Conservation (phyloP, 2,797 vertebrate genomes). For the Girardinus metallicus region DNA sequence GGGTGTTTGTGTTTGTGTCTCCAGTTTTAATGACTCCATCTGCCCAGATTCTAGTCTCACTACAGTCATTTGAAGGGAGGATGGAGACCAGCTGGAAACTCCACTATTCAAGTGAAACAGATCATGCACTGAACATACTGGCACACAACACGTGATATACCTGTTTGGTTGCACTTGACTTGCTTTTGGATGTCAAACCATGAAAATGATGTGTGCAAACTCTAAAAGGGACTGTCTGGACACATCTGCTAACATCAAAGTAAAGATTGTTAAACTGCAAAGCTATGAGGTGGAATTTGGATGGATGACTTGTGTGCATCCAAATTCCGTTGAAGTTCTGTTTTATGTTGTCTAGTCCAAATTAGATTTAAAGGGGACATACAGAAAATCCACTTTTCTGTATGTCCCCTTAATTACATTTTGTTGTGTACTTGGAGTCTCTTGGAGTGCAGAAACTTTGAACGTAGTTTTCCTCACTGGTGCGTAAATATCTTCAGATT, state of each 20-base stretch:
- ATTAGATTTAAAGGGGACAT: no score
- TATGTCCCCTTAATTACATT: background rate
- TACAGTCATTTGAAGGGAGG: conserved; percentile 6
- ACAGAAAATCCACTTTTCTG: no score
- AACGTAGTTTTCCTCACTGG: background rate
- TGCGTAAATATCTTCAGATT: no score
- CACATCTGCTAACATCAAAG: background rate
- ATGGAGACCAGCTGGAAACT: background rate
- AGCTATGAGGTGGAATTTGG: background rate
- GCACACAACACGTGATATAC: background rate
- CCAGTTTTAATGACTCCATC: conserved; percentile 63
- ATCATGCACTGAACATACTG: conserved; percentile 6
- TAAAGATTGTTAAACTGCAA: background rate
- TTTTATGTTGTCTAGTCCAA: background rate
- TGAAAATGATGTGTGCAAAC: background rate
- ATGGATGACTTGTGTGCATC: background rate
- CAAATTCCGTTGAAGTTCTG: background rate
- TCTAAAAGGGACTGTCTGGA: background rate
- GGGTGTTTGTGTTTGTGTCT: conserved; percentile 65
- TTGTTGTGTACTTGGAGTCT: background rate
- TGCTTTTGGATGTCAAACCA: background rate
- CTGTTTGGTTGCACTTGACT: background rate
- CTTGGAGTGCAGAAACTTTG: background rate
- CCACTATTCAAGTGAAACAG: conserved; percentile 18
- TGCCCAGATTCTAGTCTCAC: conserved; percentile 44